Conservation (phyloP, 2,797 vertebrate genomes). For the Fistularia commersonii region DNA sequence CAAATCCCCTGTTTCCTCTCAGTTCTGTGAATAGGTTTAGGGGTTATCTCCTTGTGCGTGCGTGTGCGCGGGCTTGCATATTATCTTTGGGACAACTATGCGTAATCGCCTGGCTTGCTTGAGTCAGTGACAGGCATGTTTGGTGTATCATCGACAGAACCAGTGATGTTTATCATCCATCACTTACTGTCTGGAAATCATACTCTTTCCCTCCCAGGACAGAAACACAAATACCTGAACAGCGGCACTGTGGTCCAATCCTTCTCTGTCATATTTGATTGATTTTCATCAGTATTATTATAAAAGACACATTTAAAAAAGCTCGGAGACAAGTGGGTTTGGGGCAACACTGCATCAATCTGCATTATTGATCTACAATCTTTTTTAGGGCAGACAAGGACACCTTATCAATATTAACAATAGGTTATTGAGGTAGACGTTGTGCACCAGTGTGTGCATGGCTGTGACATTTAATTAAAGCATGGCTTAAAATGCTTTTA, state of each 20-base stretch:
- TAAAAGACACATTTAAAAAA: not conserved
- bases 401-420: conserved; percentile 32
- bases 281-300: conserved; percentile 29
- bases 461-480: not conserved
- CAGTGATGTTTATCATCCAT: conserved; percentile 17
- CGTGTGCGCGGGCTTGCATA: conserved; percentile 39
- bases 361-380: conserved; percentile 45
- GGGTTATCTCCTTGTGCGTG: not conserved
- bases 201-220: conserved; percentile 27
- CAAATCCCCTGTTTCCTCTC: conserved; percentile 39
- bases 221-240: conserved; percentile 28
- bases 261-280: conserved; percentile 28
- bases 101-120: conserved; percentile 41
- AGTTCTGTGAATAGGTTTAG: conserved; percentile 27
- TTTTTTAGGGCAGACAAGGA: conserved; percentile 35
- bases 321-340: conserved; percentile 16
- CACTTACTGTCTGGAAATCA: conserved; percentile 29
- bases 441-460: no score
- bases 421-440: conserved; percentile 13
- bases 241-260: conserved; percentile 17
- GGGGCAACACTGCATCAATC: conserved; percentile 31
- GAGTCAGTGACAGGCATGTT: conserved; percentile 9
- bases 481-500: no score
- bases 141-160: conserved; percentile 7
- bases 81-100: conserved; percentile 44